Evolutionary conservation across 2,113 vertebrate genomes (phyloP), one percentile per base, ranked within the genome.

Genomic region (Carassius gibelio): DNA sequence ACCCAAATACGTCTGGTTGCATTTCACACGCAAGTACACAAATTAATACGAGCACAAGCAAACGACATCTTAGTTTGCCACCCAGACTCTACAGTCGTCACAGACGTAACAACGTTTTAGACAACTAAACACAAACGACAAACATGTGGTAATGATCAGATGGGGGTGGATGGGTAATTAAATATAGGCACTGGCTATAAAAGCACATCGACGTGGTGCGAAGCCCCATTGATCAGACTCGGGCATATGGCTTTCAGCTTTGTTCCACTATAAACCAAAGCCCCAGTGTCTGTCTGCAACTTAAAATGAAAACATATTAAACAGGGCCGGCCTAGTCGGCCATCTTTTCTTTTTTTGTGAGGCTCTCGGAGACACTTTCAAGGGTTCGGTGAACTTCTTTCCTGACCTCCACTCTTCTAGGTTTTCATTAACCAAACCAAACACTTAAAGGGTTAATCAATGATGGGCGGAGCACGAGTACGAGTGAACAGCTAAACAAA

Each of bases 391-490:
- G 68, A 38, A 17, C 64, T 3, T 68, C 64, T 68, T 68, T 68
- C 64, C 62, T 14, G 23, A 64, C 62, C 30, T 17, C 64, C 6
- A 3, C 30, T 17, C 64, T 34, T 34, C 30, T 30, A 30, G 13
- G 8, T 55, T 19, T 78, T 77, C 13, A 23, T 68, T 85, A 64
- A 76, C 86, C 76, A 80, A 66, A 79, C 66, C 42, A 71, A 76
- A 77, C 62, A 85, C 74, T 81, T 57, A 79, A 88, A 48, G 74
- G 66, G 79, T 82, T 82, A 87, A 89, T 80, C 81, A 85, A 83
- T 82, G 82, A 55, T 38, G 21, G 69, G n/a, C n/a, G 7, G 77
- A 76, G 76, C 69, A 11, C 3, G 7, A 72, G 69, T 42, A 71
- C 0, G 17, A 26, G 45, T 21, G 36, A 75, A 10, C 57, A 74